Percentiles rank a stretch among this genome's conserved stretches.
Evolutionary conservation across 2,113 vertebrate genomes (phyloP).

Genomic region (Nesogale talazaci): DNA sequence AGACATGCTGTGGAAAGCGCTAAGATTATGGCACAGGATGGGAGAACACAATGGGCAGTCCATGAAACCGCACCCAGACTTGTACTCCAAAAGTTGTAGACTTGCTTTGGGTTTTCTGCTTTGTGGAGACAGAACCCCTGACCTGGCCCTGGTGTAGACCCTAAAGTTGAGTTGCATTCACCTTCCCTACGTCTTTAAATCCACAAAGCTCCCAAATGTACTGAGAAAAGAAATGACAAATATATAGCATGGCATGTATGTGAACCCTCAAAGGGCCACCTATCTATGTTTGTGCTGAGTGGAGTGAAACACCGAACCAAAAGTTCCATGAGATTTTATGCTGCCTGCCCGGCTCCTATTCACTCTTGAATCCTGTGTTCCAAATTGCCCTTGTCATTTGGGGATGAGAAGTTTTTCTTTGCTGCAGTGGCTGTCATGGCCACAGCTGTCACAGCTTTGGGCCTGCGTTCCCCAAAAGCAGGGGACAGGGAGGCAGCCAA

Average conservation of each 20-base stretch:
- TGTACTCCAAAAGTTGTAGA: rapidly evolving
- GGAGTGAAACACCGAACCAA: neutral
- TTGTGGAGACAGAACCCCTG: rapidly evolving
- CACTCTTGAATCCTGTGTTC: constrained; percentile 21
- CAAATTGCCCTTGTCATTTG: constrained; percentile 36
- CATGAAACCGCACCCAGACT: neutral
- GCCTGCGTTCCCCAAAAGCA: constrained; percentile 17
- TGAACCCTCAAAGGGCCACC: neutral
- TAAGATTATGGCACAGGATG: rapidly evolving
- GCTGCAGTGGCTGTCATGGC: neutral
- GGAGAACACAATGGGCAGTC: too few species aligned
- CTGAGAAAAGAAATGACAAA: too few species aligned
- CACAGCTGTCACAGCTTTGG: constrained; percentile 27
- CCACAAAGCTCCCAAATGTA: neutral
- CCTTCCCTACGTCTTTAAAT: neutral
- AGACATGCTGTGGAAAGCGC: neutral
- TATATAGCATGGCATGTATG: rapidly evolving
- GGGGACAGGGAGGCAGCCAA: constrained; percentile 20
- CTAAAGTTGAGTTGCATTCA: rapidly evolving
- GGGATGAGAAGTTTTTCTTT: constrained; percentile 1
- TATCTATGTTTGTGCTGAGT: neutral
- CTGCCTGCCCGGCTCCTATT: neutral
- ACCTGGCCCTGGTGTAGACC: neutral
- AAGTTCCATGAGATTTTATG: neutral
- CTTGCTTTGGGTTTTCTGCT: rapidly evolving